Evolutionary conservation across 2,113 vertebrate genomes (phyloP), one percentile per base, ranked within the genome.

Genomic region (Clinocottus analis): DNA sequence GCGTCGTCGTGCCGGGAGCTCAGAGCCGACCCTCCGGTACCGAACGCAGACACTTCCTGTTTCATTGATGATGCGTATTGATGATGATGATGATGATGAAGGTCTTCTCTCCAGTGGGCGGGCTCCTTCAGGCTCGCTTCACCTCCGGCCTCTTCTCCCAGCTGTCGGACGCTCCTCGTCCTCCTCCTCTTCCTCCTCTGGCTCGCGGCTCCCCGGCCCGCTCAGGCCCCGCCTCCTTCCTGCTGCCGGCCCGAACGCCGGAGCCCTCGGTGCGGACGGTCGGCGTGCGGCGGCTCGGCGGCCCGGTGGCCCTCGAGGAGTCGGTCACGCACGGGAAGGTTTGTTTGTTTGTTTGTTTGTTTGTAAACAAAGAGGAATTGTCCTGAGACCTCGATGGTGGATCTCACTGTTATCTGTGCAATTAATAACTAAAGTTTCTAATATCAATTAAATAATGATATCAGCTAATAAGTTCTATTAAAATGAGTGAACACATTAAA

Each of bases 91-190:
- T 21, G 45, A 47, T 47, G 45, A 47, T 21, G 47, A 49, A 1
- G 17, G 3, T 21, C 13, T 13, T 73, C 41, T 55, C 39, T 55
- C 61, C 80, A 98, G 97, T 56, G 0, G 95, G 96, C 0, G 95
- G 96, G 0, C 93, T 98, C 55, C 95, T 99, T 62, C 96, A 97
- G 47, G 90, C 96, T 64, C 95, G 93, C 13, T 96, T 97, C 25
- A 84, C 93, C 10, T 85, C 79, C 0, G 82, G 87, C 43, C 92
- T 95, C 0, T 88, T 93, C 77, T 75, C 94, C 0, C 84, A 91
- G 27, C 78, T 92, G 23, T 81, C 88, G 0, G 94, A 95, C 1
- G 75, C 89, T 5, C 75, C 91, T 2, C 90, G 77, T 11, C 35
- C 75, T 2, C 72, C 75, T 47, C 66, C 75, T 2, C 72, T 73